These are phyloP conservation scores for Piprites chloris DNA, from an alignment of 2,113 vertebrate genomes.

Conservation along the genomic window DNA sequence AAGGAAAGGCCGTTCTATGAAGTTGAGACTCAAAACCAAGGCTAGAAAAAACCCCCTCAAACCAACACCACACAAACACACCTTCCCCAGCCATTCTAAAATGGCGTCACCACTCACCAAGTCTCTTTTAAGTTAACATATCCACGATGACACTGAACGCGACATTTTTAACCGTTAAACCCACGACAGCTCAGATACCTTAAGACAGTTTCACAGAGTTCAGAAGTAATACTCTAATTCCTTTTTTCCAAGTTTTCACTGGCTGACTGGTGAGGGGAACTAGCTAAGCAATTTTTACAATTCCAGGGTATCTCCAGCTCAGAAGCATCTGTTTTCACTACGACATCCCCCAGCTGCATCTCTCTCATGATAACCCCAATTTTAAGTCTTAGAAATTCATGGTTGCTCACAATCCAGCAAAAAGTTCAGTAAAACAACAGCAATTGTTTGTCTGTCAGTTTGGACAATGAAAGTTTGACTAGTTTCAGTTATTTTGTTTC, in stretches of 20 bases:
- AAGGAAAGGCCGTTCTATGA: not conserved
- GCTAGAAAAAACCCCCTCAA: not conserved
- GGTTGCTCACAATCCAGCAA: not conserved
- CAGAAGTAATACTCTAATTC: not conserved
- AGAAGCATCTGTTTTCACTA: not conserved
- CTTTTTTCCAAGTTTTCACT: not conserved
- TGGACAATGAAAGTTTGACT: slow-evolving; percentile 38
- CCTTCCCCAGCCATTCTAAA: not conserved
- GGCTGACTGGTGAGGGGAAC: not conserved
- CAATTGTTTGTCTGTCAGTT: not conserved
- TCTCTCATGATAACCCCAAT: not conserved
- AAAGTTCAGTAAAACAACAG: not conserved
- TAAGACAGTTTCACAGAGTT: not conserved
- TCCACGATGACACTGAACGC: accelerated
- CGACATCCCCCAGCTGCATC: not conserved
- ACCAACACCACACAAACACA: not conserved
- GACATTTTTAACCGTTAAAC: not conserved
- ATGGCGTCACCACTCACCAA: not conserved
- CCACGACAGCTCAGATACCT: accelerated
- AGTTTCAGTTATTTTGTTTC: slow-evolving; percentile 53
- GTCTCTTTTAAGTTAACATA: not conserved
- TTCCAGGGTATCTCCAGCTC: not conserved
- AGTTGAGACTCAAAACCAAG: not conserved
- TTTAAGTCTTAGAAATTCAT: not conserved
- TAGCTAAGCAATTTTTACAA: not conserved